Evolutionary conservation across 2,888 invertebrate species (phyloP).

Genomic region (Polymixis lichenea): DNA sequence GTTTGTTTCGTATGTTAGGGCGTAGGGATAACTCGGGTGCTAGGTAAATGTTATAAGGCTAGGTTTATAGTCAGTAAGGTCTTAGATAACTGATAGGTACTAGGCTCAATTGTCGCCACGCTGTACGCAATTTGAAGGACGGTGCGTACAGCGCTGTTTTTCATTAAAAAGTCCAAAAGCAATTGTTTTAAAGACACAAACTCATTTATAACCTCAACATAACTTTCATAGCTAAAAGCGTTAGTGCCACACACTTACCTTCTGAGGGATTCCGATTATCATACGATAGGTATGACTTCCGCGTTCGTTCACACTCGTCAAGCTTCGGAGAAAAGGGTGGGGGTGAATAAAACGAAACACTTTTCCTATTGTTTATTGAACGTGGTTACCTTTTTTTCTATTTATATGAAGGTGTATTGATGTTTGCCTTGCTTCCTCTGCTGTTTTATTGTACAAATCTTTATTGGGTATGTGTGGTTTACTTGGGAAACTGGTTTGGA

Average conservation of each 20-base stretch:
- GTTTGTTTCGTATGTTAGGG: too few relatives aligned
- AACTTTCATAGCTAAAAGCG: constrained; percentile 12
- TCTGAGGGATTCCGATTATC: not conserved
- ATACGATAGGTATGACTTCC: constrained; percentile 29
- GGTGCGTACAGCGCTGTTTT: too few relatives aligned
- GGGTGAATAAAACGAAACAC: constrained; percentile 68
- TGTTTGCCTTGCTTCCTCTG: constrained; percentile 32
- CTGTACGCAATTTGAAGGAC: too few relatives aligned
- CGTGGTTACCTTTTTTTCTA: constrained; percentile 29
- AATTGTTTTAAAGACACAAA: not conserved
- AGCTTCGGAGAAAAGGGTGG: constrained; percentile 26
- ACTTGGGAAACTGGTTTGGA: not conserved
- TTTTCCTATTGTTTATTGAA: constrained; percentile 64
- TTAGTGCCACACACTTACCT: constrained; percentile 41
- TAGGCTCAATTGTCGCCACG: too few relatives aligned
- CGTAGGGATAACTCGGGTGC: too few relatives aligned
- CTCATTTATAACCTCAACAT: constrained; percentile 14
- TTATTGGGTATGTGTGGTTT: not conserved
- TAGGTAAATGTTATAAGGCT: too few relatives aligned
- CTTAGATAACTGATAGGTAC: too few relatives aligned
- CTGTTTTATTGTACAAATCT: constrained; percentile 26
- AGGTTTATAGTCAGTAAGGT: too few relatives aligned
- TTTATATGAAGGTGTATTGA: constrained; percentile 6
- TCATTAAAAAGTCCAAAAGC: not conserved
- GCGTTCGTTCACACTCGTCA: constrained; percentile 39